Percentiles rank a stretch among this genome's conserved stretches.
These are phyloP conservation scores for Cephus spinipes DNA, from an alignment of 2,888 invertebrate genomes.

Conservation along the genomic window DNA sequence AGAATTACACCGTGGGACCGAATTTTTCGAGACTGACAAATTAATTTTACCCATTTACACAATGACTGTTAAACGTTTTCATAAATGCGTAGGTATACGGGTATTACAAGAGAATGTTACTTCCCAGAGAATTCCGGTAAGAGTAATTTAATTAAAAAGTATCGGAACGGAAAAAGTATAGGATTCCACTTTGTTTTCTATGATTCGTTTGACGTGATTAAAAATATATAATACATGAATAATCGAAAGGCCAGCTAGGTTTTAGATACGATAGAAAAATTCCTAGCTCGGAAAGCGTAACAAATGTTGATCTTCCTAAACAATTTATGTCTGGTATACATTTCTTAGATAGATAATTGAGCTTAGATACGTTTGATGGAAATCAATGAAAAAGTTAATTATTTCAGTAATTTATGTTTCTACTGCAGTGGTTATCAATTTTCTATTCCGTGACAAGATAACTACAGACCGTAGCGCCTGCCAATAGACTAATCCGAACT, in stretches of 20 bases:
- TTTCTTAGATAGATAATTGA: not conserved
- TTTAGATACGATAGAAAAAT: not conserved
- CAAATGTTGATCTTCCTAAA: not conserved
- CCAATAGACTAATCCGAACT: not conserved
- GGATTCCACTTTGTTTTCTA: not conserved
- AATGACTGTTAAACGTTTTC: not conserved
- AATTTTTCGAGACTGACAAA: not conserved
- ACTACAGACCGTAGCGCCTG: not conserved
- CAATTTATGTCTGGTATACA: not conserved
- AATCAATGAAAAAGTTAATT: not conserved
- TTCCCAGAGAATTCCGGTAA: not conserved
- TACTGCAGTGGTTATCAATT: not conserved
- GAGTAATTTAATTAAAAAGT: not conserved
- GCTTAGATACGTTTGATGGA: not conserved
- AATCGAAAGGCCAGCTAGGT: not conserved
- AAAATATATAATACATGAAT: not conserved
- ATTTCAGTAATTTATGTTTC: not conserved
- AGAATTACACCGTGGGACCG: not conserved
- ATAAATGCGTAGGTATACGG: not conserved
- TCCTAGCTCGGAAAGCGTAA: not conserved
- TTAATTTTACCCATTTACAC: not conserved
- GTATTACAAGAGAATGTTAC: not conserved
- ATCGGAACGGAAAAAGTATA: not conserved
- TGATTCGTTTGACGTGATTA: not conserved
- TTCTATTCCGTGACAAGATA: not conserved